Base-by-base conservation (phyloP, 2,113 vertebrate species). In the Gallinago media region DNA sequence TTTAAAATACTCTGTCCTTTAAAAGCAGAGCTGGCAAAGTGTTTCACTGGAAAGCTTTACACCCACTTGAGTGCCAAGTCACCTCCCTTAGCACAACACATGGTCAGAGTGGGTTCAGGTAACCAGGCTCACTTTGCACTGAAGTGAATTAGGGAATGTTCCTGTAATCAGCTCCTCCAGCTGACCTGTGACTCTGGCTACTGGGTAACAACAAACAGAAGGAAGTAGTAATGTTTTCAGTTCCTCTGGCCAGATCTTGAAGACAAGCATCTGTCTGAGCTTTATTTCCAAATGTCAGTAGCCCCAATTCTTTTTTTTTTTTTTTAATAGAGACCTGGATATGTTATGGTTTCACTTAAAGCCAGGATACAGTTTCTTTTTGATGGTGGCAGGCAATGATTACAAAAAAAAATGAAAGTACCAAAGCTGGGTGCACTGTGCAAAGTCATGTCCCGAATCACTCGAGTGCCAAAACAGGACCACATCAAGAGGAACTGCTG, bases 401-500 rank as follows among this genome's bases (percentile, higher is more conserved):
- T 68, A 38, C 11, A 73, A 84, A 8, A 84, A 8, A 86, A 79
- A 94, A 65, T 44, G 23, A 11, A 88, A 99, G 98, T 98, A 99
- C 99, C 99, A 47, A 99, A 99, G 97, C 99, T 99, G 77, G 99
- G 99, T 12, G 99, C 99, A 6, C 99, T 99, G 96, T 99, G 99
- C 96, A 99, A 98, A 94, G 99, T 99, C 99, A 99, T 99, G 84
- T 99, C 99, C 92, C 99, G 99, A 97, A 99, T 99, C 96, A 99
- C 99, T 97, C 99, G 98, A 87, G 99, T 99, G 88, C 99, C 99
- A 23, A 99, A 99, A 97, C 99, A 99, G 54, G 99, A 99, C 99
- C 99, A 99, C 99, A 99, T 99, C 97, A 99, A 97, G 86, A 99
- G 99, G 97, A 99, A 99, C 98, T 99, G 99, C 94, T 99, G 99